Evolutionary conservation across 2,888 invertebrate genomes (phyloP).

Genomic region (Brachyopa scutellaris): DNA sequence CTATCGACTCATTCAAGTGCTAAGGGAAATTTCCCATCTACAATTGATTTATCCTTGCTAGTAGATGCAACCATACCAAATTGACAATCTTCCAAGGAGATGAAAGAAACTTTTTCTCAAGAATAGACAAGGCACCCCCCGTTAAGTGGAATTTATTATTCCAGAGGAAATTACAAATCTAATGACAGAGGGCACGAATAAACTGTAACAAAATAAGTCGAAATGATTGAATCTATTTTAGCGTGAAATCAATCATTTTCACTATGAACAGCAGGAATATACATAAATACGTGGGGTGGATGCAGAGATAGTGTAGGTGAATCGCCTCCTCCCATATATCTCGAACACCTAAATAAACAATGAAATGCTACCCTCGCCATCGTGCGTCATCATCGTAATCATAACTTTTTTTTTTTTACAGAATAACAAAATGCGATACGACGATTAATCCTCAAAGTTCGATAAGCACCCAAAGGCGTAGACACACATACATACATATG

Average conservation of each 20-base stretch:
- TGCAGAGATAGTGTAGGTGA: slow-evolving; percentile 33
- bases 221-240: slow-evolving; percentile 66
- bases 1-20: neutral
- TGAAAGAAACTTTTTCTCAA: slow-evolving; percentile 1
- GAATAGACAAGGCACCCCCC: neutral
- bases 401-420: slow-evolving; percentile 49
- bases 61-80: no score
- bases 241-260: slow-evolving; percentile 70
- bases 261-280: slow-evolving; percentile 30
- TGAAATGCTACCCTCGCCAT: slow-evolving; percentile 1
- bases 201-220: slow-evolving; percentile 45
- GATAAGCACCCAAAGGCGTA: slow-evolving; percentile 30
- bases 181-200: slow-evolving; percentile 60
- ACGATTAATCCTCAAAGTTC: slow-evolving; percentile 43
- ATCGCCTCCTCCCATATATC: neutral
- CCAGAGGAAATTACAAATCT: slow-evolving; percentile 57
- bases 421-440: slow-evolving; percentile 38
- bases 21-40: neutral
- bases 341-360: slow-evolving; percentile 12
- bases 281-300: slow-evolving; percentile 4
- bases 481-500: neutral
- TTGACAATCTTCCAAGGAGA: no score
- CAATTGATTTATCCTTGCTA: no score
- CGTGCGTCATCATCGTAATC: slow-evolving; percentile 16
- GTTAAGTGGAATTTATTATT: slow-evolving; percentile 17